Evolutionary conservation across 2,888 invertebrate species (phyloP).

Genomic region (Dione juno): DNA sequence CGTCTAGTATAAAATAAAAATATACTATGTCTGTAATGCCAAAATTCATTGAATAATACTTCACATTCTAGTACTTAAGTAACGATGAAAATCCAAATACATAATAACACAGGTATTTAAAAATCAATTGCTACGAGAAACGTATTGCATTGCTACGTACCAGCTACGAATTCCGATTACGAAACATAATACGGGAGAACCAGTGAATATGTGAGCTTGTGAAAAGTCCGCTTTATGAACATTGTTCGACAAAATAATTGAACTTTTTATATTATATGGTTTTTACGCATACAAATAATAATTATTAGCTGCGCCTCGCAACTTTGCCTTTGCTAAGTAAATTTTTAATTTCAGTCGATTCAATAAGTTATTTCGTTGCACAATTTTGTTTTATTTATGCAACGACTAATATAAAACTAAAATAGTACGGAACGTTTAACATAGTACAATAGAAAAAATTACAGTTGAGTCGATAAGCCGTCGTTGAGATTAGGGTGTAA

Average conservation of each 20-base stretch:
- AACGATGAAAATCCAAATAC: background rate
- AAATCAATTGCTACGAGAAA: slow-evolving; percentile 24
- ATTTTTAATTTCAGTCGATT: too few relatives aligned
- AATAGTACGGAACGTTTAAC: too few relatives aligned
- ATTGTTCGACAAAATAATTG: slow-evolving; percentile 1
- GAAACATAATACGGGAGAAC: slow-evolving; percentile 24
- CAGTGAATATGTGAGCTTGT: background rate
- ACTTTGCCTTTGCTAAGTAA: too few relatives aligned
- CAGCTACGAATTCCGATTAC: slow-evolving; percentile 29
- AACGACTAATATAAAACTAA: too few relatives aligned
- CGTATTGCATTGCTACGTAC: slow-evolving; percentile 30
- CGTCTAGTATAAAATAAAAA: too few relatives aligned
- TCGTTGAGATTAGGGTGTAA: too few relatives aligned
- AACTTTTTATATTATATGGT: background rate
- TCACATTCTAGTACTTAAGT: background rate
- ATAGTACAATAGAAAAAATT: too few relatives aligned
- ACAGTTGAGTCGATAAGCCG: too few relatives aligned
- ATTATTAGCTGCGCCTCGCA: too few relatives aligned
- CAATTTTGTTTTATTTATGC: too few relatives aligned
- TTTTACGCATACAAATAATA: background rate
- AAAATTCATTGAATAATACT: background rate
- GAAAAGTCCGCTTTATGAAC: slow-evolving; percentile 5
- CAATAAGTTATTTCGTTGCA: too few relatives aligned
- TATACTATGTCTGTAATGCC: background rate
- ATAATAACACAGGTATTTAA: slow-evolving; percentile 7